These are phyloP conservation scores for Pseudorectes ferrugineus DNA, from an alignment of 2,113 vertebrate species.

Conservation along the genomic window DNA sequence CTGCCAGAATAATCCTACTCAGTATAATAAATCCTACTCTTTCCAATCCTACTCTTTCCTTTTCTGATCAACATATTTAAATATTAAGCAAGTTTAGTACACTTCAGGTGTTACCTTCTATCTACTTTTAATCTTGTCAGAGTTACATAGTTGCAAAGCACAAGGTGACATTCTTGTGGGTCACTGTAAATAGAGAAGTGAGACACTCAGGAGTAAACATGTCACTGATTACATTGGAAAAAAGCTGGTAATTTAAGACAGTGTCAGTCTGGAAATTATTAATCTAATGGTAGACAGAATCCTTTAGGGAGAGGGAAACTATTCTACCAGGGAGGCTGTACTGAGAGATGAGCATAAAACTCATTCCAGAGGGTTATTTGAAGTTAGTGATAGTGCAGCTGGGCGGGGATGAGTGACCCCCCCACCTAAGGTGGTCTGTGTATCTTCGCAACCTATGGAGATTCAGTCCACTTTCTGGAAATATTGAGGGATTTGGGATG, in stretches of 20 bases:
- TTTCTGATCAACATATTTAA: neutral
- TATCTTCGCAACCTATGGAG: neutral
- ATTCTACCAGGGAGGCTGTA: neutral
- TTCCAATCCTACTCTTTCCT: neutral
- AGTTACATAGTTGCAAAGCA: neutral
- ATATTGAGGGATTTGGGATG: neutral
- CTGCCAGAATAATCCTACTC: neutral
- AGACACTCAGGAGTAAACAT: neutral
- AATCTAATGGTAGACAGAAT: neutral
- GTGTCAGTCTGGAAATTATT: neutral
- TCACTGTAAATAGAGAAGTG: neutral
- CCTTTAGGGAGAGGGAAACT: neutral
- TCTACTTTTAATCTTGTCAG: neutral
- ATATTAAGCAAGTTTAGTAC: neutral
- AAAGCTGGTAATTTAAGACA: neutral
- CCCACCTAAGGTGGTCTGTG: fast-evolving
- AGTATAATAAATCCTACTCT: neutral
- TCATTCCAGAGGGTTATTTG: neutral
- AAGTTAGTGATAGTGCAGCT: neutral
- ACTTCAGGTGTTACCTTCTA: neutral
- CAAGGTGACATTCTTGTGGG: neutral
- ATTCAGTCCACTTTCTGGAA: neutral
- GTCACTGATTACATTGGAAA: neutral
- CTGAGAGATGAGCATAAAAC: neutral
- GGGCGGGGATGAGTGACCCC: neutral